These are phyloP conservation scores for Cynoglossus semilaevis DNA, from an alignment of 2,113 vertebrate genomes.

Conservation along the genomic window DNA sequence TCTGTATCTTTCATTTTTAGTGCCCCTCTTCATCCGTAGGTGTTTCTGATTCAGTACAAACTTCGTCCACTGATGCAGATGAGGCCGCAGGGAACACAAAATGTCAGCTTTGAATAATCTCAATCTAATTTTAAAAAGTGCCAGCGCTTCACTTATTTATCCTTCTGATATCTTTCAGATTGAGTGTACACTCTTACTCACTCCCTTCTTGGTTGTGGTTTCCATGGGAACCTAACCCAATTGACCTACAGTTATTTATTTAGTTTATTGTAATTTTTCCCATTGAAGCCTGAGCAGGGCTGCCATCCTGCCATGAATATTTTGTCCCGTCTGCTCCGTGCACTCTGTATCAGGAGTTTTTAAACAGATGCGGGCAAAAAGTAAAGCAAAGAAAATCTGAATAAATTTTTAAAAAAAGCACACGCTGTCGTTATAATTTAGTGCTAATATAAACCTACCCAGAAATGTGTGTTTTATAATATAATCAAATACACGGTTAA, in stretches of 20 bases:
- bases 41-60: neutral
- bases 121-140: neutral
- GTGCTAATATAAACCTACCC: no score
- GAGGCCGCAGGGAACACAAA: neutral
- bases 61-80: neutral
- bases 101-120: neutral
- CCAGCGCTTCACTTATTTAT: neutral
- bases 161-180: neutral
- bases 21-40: neutral
- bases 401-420: no score
- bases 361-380: neutral
- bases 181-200: neutral
- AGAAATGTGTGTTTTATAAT: no score
- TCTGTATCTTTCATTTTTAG: no score
- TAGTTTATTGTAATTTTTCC: neutral
- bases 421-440: no score
- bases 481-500: no score
- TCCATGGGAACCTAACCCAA: neutral
- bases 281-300: neutral
- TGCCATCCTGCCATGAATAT: neutral
- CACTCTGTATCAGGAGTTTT: neutral
- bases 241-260: neutral
- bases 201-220: neutral
- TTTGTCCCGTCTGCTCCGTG: neutral
- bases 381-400: no score